Base-by-base conservation (phyloP, 2,113 vertebrate genomes). In the Notarius lentiginosus region DNA sequence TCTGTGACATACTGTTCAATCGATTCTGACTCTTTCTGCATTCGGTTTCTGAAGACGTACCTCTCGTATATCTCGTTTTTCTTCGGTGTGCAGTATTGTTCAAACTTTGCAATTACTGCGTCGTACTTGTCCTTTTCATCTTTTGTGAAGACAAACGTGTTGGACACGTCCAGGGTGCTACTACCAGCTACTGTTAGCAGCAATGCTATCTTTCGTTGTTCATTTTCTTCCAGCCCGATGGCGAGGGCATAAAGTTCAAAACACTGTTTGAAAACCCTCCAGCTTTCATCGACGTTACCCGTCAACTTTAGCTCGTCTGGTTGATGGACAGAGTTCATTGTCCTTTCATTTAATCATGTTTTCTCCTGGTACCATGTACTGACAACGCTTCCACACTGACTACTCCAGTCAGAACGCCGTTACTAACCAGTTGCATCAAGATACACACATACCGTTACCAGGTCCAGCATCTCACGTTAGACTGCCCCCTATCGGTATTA, bases 1-100 rank as follows among this genome's bases (percentile, higher is more conserved):
- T 88, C 79, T n/a, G 79, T 88, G 6, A 86, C 66, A 88, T 85
- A 86, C 11, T 77, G 76, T 68, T 88, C 84, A 15, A 88, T 86
- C 0, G 60, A 82, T 65, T 82, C 80, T 49, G 80, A 82, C 80
- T 65, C 80, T 65, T 82, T 82, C 60, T 82, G 80, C 1, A 65
- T 20, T 15, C 60, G 18, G 5, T 82, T 82, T 30, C 80, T 82
- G 58, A 82, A 82, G 7, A 82, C 34, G 5, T 65, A 82, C 58
- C 80, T 65, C 5, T 82, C 80, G 4, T 51, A 65, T 0, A 10
- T 82, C 10, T 82, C 60, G n/a, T 82, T 65, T 47, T 63, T 82
- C 20, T 60, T 65, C 51, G 5, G 58, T 60, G 58, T 58, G 56
- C 56, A 58, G 15, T 60, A 60, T 22, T 60, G 58, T 18, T 60